Percentiles rank a stretch among this genome's conserved stretches.
phyloP scores from a whole-genome alignment of 2,888 invertebrate genomes.

The Dryobota labecula region DNA sequence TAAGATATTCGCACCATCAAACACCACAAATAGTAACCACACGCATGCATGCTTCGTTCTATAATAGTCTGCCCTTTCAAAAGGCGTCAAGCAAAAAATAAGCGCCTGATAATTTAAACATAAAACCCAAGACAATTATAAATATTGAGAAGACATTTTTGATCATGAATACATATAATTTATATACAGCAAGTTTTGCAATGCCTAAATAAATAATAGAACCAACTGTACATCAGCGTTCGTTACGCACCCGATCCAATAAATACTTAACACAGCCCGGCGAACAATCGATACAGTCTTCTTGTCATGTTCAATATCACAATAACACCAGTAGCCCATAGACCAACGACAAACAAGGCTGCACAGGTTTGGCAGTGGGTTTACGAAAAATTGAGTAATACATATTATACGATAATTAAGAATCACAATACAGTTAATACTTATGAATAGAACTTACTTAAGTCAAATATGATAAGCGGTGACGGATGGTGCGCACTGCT shows the following conservation, averaged over 20 bases:
- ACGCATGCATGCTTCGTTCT: slow-evolving; percentile 35
- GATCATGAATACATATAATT: slow-evolving; percentile 39
- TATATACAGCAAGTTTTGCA: slow-evolving; percentile 56
- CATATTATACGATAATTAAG: slow-evolving; percentile 81
- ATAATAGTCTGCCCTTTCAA: slow-evolving; percentile 4
- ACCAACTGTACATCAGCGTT: slow-evolving; percentile 64
- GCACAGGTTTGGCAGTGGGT: slow-evolving; percentile 83
- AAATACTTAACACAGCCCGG: slow-evolving; percentile 78
- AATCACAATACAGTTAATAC: slow-evolving; percentile 90
- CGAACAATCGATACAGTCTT: slow-evolving; percentile 74
- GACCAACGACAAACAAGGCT: slow-evolving; percentile 76
- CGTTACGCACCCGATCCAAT: slow-evolving; percentile 61
- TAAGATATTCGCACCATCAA: slow-evolving; percentile 52
- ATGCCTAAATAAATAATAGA: slow-evolving; percentile 65
- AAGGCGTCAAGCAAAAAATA: slow-evolving; percentile 35
- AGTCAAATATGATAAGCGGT: slow-evolving; percentile 81
- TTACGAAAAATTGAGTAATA: slow-evolving; percentile 80
- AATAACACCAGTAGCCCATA: slow-evolving; percentile 70
- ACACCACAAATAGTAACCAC: slow-evolving; percentile 29
- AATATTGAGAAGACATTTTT: slow-evolving; percentile 35
- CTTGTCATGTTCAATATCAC: slow-evolving; percentile 79
- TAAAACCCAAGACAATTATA: slow-evolving; percentile 28
- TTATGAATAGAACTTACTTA: slow-evolving; percentile 85
- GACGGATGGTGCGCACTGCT: slow-evolving; percentile 77
- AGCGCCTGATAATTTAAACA: slow-evolving; percentile 43